Percentiles rank a stretch among this genome's conserved stretches.
Evolutionary conservation across 2,113 vertebrate genomes (phyloP).

Genomic region (Hippoglossus stenolepis): DNA sequence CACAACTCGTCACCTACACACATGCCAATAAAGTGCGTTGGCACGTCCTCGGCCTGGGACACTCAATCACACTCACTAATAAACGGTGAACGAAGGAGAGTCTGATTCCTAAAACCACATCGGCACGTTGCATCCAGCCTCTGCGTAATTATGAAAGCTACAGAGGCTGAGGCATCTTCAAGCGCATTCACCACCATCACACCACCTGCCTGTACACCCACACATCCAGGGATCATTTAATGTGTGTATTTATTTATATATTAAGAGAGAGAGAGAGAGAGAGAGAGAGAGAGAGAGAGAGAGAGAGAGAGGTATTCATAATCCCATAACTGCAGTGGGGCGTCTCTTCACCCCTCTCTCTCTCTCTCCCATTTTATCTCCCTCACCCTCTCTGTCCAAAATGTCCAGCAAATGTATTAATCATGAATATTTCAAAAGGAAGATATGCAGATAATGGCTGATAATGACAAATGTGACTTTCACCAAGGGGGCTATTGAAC

Average conservation of each 20-base stretch:
- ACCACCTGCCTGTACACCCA: slow-evolving; percentile 65
- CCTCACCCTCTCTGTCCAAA: slow-evolving; percentile 43
- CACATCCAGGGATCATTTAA: slow-evolving; percentile 42
- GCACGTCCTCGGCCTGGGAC: background rate
- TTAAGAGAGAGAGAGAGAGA: background rate
- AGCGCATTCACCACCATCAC: slow-evolving; percentile 49
- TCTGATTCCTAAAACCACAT: slow-evolving; percentile 28
- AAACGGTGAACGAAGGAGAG: slow-evolving; percentile 21
- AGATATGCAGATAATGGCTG: slow-evolving; percentile 52
- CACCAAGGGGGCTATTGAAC: slow-evolving; percentile 20
- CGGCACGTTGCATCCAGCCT: slow-evolving; percentile 50
- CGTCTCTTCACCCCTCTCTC: slow-evolving; percentile 34
- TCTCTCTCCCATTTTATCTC: slow-evolving; percentile 4
- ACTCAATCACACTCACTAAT: background rate
- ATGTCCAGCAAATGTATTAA: slow-evolving; percentile 50
- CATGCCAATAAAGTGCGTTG: slow-evolving; percentile 33
- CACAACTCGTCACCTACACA: slow-evolving; percentile 52
- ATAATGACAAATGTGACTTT: slow-evolving; percentile 59
- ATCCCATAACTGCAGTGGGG: slow-evolving; percentile 65
- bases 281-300: slow-evolving; percentile 5
- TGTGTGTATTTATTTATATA: background rate
- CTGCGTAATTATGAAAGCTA: slow-evolving; percentile 59
- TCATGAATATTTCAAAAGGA: slow-evolving; percentile 58
- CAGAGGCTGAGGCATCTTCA: slow-evolving; percentile 24
- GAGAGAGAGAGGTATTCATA: slow-evolving; percentile 43